A percentile compares a stretch with the other conserved stretches of the same genome.
phyloP scores from a whole-genome alignment of 2,888 invertebrate genomes.

The Ornithoptera priamus region DNA sequence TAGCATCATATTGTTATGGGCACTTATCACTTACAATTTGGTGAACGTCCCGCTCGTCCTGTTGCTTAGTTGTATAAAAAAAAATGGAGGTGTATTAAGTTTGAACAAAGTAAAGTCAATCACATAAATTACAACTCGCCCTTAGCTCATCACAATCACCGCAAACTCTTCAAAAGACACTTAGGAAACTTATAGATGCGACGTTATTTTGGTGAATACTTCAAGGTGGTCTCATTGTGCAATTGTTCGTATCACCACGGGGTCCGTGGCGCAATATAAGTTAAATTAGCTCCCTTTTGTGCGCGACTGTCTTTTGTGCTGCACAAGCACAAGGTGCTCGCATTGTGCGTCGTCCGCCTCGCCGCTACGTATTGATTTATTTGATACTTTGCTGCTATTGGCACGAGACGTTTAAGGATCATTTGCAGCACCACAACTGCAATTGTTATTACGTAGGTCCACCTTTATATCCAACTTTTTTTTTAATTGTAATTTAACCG shows the following conservation, averaged over 20 bases:
- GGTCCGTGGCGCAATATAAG: slow-evolving; percentile 48
- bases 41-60: no score
- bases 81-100: not conserved
- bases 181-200: slow-evolving; percentile 43
- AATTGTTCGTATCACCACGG: slow-evolving; percentile 35
- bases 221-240: slow-evolving; percentile 58
- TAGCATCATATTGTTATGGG: no score
- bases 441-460: not conserved
- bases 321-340: slow-evolving; percentile 20
- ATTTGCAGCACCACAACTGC: not conserved
- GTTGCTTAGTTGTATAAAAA: not conserved
- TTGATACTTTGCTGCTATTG: slow-evolving; percentile 2
- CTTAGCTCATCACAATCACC: slow-evolving; percentile 15
- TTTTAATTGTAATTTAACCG: no score
- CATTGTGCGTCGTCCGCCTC: slow-evolving; percentile 37
- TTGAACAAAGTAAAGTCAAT: slow-evolving; percentile 21
- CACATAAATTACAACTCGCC: slow-evolving; percentile 29
- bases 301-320: slow-evolving; percentile 44
- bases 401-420: slow-evolving; percentile 19
- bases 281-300: slow-evolving; percentile 59
- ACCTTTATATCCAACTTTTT: no score
- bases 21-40: no score
- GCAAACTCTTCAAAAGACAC: slow-evolving; percentile 27
- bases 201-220: slow-evolving; percentile 53
- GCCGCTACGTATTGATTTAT: slow-evolving; percentile 29